Evolutionary conservation across 2,888 invertebrate genomes (phyloP).

Genomic region (Drosophila affinis): DNA sequence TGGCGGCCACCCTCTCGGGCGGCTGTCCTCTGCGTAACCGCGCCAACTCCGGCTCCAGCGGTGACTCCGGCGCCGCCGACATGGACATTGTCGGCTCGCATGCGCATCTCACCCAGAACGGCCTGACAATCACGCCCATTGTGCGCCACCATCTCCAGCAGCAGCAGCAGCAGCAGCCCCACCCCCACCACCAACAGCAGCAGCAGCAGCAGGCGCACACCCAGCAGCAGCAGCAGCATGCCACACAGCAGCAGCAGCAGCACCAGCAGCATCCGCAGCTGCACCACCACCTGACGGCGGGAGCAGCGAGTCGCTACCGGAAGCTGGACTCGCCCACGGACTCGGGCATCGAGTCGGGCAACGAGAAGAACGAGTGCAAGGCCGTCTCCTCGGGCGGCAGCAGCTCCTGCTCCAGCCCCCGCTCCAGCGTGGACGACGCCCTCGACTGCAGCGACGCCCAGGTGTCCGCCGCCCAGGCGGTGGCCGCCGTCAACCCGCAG

Average conservation of each 20-base stretch:
- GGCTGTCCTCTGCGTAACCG: constrained; percentile 90
- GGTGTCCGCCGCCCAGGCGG: constrained; percentile 56
- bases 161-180: constrained; percentile 56
- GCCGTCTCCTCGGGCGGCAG: constrained; percentile 89
- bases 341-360: constrained; percentile 96
- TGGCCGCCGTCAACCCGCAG: constrained; percentile 49
- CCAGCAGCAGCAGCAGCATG: constrained; percentile 69
- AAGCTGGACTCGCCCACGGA: constrained; percentile 96
- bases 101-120: constrained; percentile 89
- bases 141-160: constrained; percentile 80
- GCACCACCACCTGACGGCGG: constrained; percentile 78
- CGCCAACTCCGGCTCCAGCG: constrained; percentile 91
- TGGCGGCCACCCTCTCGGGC: constrained; percentile 89
- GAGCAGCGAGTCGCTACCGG: constrained; percentile 86
- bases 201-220: constrained; percentile 43
- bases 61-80: constrained; percentile 90
- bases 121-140: constrained; percentile 90
- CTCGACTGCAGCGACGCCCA: constrained; percentile 85
- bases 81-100: constrained; percentile 86
- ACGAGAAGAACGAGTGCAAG: constrained; percentile 92
- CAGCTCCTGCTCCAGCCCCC: constrained; percentile 93
- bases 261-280: constrained; percentile 67
- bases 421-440: constrained; percentile 92
- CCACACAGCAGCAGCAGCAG: constrained; percentile 63
- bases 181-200: constrained; percentile 61